These are phyloP conservation scores for Aphis gossypii DNA, from an alignment of 1,140 invertebrate genomes.

Conservation along the genomic window DNA sequence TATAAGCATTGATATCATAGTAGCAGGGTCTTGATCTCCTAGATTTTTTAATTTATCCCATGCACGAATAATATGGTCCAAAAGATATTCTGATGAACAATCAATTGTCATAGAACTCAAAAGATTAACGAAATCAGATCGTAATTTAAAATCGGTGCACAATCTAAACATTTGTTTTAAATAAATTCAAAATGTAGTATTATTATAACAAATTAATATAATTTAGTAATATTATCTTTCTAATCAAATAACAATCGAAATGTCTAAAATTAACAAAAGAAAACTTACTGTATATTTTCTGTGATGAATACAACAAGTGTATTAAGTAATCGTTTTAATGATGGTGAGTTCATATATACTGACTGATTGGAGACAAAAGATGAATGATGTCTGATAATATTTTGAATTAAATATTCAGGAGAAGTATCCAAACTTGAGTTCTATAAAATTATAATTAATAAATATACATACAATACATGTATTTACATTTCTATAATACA, in stretches of 20 bases:
- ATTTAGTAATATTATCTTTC: conserved; percentile 60
- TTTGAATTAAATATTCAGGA: conserved; percentile 37
- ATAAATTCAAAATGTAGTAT: background rate
- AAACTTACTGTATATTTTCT: conserved; percentile 71
- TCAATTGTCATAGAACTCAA: conserved; percentile 79
- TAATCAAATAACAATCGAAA: background rate
- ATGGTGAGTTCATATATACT: conserved; percentile 73
- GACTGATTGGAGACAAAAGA: conserved; percentile 64
- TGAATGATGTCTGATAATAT: conserved; percentile 33
- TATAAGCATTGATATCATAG: conserved; percentile 37
- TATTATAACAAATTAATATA: background rate
- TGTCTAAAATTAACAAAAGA: background rate
- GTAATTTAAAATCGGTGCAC: conserved; percentile 34
- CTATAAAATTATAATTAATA: conserved; percentile 23
- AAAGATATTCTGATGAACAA: conserved; percentile 75
- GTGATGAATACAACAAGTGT: conserved; percentile 74
- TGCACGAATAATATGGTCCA: conserved; percentile 69
- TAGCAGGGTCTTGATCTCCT: conserved; percentile 48
- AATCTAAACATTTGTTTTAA: background rate
- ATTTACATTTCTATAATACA: background rate
- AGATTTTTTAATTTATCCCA: conserved; percentile 65
- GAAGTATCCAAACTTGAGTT: conserved; percentile 15
- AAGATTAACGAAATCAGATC: conserved; percentile 66
- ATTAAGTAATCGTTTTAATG: conserved; percentile 73
- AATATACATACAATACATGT: no score